Conservation (phyloP, 35 echinoderm and acorn worm genomes). For the Nesometra sesokonis region DNA sequence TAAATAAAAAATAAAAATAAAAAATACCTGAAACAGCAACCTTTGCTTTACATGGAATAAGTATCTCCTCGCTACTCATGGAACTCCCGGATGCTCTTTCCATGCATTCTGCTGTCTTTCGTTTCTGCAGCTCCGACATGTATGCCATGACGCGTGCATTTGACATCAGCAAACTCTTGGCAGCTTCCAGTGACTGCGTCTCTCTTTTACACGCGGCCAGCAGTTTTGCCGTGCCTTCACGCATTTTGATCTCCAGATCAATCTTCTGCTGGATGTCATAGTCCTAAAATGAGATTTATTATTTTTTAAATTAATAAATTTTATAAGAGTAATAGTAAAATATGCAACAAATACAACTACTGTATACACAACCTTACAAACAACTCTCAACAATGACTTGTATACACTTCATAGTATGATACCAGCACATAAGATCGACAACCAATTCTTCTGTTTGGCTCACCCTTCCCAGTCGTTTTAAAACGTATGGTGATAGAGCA, state of each 20-base stretch:
- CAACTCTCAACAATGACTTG: no score
- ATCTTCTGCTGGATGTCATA: constrained; percentile 99
- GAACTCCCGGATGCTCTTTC: constrained; percentile 22
- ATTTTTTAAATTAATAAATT: no score
- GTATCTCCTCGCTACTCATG: neutral
- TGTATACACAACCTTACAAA: no score
- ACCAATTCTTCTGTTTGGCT: no score
- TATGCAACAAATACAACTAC: no score
- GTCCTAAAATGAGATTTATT: constrained; percentile 38
- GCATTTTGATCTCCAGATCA: constrained; percentile 99
- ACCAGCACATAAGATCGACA: no score
- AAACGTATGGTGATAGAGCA: no score
- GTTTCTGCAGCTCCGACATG: constrained; percentile 81
- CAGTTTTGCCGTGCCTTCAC: constrained; percentile 81
- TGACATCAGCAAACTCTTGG: constrained; percentile 79
- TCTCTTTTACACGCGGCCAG: constrained; percentile 91
- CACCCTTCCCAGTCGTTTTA: no score
- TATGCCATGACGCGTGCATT: constrained; percentile 77
- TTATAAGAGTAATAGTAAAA: no score
- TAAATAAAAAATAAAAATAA: neutral
- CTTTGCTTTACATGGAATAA: constrained; percentile 58
- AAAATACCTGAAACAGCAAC: constrained; percentile 59
- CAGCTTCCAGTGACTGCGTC: constrained; percentile 64
- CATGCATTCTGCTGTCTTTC: constrained; percentile 73
- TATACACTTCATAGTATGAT: no score